Evolutionary conservation across 2,797 vertebrate genomes (phyloP), one percentile per base, ranked within the genome.

Genomic region (Cryptoblepharus egeriae): DNA sequence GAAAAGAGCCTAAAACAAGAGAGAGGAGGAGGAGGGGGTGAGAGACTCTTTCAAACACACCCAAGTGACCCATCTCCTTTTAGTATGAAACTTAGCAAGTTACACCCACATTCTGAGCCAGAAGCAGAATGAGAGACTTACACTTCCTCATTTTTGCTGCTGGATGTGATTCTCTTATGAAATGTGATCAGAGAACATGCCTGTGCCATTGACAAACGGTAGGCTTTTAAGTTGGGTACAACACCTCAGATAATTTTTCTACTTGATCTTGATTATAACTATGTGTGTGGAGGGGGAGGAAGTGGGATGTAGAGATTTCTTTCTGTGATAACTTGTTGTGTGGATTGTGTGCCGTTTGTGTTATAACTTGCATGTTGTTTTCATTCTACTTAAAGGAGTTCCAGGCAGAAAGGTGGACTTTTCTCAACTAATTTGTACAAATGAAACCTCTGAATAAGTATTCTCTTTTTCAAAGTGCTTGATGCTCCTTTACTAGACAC

Each of bases 11-110:
- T 90, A 88, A 89, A 87, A 88, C 78, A 75, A 61, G 60, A 78
- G 87, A 85, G 22, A 45, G 55, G 69, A 67, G 49, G 57, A 84
- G 30, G 71, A 4, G 80, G 39, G 69, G 88, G 92, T 92, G 88
- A 57, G 28, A 81, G 88, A 90, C 88, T 86, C 68, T 84, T 91
- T 90, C 80, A 85, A 89, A 88, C 94, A 94, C 93, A 92, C 95
- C 95, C 94, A 75, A 80, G 85, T 84, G 94, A 94, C 94, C 95
- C 91, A 87, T 95, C 92, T 94, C 91, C 75, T 92, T 87, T 73
- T 82, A 80, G 91, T 90, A 70, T 82, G 93, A 91, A 94, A 92
- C 94, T 93, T 92, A 45, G 30, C 83, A 0, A 93, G 95, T 92
- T 92, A 91, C 95, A 93, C 95, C 95, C 94, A 94, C 95, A 93